A percentile compares a stretch with the other conserved stretches of the same genome.
Conservation (phyloP, 2,797 vertebrate species). For the Sternarchorhynchus goeldii region DNA sequence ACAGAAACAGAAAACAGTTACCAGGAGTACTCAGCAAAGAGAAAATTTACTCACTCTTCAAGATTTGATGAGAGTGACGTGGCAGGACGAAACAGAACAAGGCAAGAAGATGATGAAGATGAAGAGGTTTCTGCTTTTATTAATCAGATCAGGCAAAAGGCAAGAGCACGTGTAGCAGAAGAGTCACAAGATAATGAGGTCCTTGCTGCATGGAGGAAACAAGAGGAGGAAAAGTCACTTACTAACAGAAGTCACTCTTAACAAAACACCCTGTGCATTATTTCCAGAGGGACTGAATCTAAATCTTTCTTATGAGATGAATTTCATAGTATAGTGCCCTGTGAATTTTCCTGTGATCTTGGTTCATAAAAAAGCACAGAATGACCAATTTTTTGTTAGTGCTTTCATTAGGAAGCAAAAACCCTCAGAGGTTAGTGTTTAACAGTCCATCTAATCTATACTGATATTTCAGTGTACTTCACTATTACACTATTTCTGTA, state of each 20-base stretch:
- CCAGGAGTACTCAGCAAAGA: constrained; percentile 74
- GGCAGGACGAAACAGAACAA: constrained; percentile 62
- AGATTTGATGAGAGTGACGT: constrained; percentile 69
- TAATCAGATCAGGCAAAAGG: constrained; percentile 76
- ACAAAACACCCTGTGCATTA: neutral
- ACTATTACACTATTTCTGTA: neutral
- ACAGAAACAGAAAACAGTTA: constrained; percentile 69
- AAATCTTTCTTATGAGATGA: neutral
- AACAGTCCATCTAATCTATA: neutral
- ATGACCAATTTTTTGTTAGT: neutral
- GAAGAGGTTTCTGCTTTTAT: constrained; percentile 78
- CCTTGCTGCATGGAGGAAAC: constrained; percentile 86
- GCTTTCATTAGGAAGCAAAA: neutral
- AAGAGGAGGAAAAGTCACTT: constrained; percentile 76
- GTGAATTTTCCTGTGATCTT: neutral
- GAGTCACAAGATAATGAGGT: constrained; percentile 87
- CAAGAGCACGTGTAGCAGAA: constrained; percentile 75
- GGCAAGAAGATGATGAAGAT: constrained; percentile 71
- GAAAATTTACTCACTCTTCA: constrained; percentile 77
- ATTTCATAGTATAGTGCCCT: neutral
- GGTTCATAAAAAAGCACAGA: neutral
- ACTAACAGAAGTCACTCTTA: constrained; percentile 18
- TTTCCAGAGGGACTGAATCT: neutral
- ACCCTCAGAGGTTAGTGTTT: neutral
- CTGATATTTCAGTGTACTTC: neutral